Evolutionary conservation across 2,113 vertebrate species (phyloP).

Genomic region (Engraulis encrasicolus): DNA sequence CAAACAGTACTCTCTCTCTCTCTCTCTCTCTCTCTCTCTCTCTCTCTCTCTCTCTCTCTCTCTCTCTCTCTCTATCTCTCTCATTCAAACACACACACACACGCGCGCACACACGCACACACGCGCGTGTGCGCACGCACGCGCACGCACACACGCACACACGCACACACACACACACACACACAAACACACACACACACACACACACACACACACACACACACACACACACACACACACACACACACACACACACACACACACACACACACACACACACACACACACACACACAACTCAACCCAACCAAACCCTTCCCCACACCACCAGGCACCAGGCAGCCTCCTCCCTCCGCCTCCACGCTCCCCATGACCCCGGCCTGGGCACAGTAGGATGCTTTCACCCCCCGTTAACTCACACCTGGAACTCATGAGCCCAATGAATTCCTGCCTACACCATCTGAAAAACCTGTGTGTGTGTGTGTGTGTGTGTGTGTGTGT

Average conservation of each 20-base stretch:
- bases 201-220: background rate
- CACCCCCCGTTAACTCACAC: slow-evolving; percentile 4
- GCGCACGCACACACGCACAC: no score
- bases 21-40: no score
- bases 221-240: background rate
- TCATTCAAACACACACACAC: no score
- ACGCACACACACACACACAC: no score
- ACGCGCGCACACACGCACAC: no score
- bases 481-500: no score
- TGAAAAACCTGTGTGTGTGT: background rate
- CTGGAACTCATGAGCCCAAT: slow-evolving; percentile 19
- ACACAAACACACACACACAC: no score
- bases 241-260: background rate
- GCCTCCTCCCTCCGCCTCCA: background rate
- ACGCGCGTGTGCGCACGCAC: no score
- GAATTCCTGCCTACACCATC: background rate
- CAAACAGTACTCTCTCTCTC: no score
- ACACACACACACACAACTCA: background rate
- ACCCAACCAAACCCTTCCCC: no score
- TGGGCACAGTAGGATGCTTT: slow-evolving; percentile 4
- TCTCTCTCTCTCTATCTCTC: no score
- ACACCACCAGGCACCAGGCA: background rate
- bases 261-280: background rate
- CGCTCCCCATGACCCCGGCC: background rate
- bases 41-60: no score